Conservation (phyloP, 2,888 invertebrate species). For the Villa cingulata region DNA sequence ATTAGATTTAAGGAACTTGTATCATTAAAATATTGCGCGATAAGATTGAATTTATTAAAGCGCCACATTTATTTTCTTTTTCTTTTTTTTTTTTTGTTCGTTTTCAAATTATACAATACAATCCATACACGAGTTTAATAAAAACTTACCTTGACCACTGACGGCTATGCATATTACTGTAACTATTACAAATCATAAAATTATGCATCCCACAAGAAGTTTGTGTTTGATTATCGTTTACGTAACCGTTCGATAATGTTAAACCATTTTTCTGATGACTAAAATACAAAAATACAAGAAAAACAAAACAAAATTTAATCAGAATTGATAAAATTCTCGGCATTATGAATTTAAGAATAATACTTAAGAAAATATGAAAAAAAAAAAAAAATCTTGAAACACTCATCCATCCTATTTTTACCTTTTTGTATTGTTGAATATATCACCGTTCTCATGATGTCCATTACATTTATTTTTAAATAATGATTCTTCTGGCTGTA, state of each 20-base stretch:
- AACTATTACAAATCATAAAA: slow-evolving; percentile 3
- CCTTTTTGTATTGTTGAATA: not conserved
- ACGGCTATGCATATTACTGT: not conserved
- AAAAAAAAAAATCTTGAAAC: no score
- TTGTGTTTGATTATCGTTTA: not conserved
- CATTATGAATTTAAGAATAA: no score
- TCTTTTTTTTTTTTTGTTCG: no score
- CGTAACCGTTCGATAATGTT: not conserved
- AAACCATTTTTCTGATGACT: slow-evolving; percentile 1
- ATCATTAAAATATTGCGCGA: no score
- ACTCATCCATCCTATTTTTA: no score
- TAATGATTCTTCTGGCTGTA: slow-evolving; percentile 29
- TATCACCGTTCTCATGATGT: not conserved
- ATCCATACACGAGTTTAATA: not conserved
- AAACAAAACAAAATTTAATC: no score
- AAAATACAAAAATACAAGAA: not conserved
- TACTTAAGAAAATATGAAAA: no score
- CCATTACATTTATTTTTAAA: slow-evolving; percentile 6
- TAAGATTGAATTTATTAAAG: no score
- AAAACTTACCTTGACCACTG: not conserved
- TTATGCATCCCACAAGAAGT: not conserved
- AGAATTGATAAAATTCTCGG: no score
- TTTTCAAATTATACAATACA: no score
- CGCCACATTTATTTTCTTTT: no score
- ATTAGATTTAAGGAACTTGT: no score